These are phyloP conservation scores for Peromyscus melanophrys DNA, from an alignment of 2,797 vertebrate genomes.

Conservation along the genomic window DNA sequence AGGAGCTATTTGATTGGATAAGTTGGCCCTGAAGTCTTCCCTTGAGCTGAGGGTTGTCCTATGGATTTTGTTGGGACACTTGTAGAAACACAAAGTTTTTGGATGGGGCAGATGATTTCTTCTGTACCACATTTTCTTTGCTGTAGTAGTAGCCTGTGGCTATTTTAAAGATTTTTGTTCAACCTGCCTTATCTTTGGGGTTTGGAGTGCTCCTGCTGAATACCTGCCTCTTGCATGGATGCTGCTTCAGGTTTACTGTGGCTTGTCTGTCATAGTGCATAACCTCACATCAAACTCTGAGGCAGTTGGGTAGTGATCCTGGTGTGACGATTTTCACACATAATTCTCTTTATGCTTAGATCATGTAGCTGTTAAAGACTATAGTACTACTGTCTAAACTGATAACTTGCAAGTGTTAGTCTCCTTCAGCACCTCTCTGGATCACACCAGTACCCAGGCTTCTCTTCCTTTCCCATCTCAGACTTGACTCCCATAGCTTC, in stretches of 20 bases:
- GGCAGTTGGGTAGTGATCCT: not conserved
- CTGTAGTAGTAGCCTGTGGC: not conserved
- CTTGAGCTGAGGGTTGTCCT: not conserved
- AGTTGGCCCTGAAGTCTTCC: not conserved
- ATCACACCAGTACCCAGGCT: not conserved
- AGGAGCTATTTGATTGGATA: not conserved
- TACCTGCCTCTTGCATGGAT: not conserved
- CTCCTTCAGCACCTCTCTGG: not conserved
- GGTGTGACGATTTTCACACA: not conserved
- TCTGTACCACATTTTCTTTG: not conserved
- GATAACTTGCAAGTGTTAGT: not conserved
- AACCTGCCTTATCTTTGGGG: not conserved
- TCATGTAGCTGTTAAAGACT: not conserved
- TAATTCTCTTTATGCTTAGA: not conserved
- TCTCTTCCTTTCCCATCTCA: constrained; percentile 26
- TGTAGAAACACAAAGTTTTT: not conserved
- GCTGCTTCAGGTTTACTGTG: not conserved
- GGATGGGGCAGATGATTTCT: not conserved
- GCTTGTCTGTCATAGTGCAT: not conserved
- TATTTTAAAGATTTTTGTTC: not conserved
- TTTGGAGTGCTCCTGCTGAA: not conserved
- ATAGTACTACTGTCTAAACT: not conserved
- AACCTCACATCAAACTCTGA: not conserved
- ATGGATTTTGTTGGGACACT: not conserved
- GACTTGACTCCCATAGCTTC: not conserved